Base-by-base conservation (phyloP, 2,888 invertebrate species). In the Lochmaea capreae region DNA sequence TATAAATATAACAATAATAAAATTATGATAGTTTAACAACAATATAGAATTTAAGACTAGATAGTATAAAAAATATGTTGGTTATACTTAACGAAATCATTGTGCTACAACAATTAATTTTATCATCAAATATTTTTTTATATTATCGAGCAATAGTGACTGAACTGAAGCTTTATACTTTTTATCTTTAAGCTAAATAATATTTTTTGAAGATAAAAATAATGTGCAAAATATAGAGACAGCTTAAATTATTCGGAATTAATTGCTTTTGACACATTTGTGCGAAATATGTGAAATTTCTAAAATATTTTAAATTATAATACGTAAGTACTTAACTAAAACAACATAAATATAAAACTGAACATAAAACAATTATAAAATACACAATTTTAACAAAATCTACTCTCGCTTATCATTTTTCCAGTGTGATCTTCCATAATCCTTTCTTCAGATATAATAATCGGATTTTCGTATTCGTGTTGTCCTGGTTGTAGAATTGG, bases 401-500 rank as follows among this genome's bases (percentile, higher is more conserved):
- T 18, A 33, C 22, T 57, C 33, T 49, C 61, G 16, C 59, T 59
- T 46, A 67, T 33, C 16, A 59, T n/a, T 59, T 54, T 67, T n/a
- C 3, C 22, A 22, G 63, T 11, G 57, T n/a, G 26, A 43, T 74
- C 46, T 26, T 65, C 68, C 14, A 69, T 67, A 46, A 49, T 39
- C 39, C 65, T 59, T 33, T 73, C 72, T 42, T 72, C 67, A 18
- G 26, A 49, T 39, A 76, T 65, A 67, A 75, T 74, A 18, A 81
- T 72, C 9, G 86, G 85, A 77, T 86, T 86, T 16, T 78, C 76
- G 67, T 86, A 86, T 72, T 86, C 87, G 70, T 86, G 85, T 74
- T 85, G 82, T 14, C 84, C 85, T 4, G 85, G 85, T 66, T 81
- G 78, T 26, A 85, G 73, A 66, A 82, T 80, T 11, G 80, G 77